Evolutionary conservation across 1,140 invertebrate species (phyloP).

Genomic region (Pissodes strobi): DNA sequence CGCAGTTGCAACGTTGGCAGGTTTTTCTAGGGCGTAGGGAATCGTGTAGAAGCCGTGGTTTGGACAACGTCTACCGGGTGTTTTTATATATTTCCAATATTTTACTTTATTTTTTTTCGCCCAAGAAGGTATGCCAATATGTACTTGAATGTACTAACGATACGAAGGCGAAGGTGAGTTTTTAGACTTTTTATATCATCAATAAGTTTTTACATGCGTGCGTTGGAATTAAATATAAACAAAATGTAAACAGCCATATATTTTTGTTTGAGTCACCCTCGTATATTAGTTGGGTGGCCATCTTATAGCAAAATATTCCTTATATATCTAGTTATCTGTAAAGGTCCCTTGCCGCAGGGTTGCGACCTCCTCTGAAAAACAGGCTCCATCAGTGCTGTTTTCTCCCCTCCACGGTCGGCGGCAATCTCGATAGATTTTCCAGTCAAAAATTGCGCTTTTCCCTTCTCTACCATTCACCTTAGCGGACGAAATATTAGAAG

Average conservation of each 20-base stretch:
- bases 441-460: not conserved
- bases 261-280: too few relatives aligned
- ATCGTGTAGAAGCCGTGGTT: not conserved
- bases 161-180: not conserved
- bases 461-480: too few relatives aligned
- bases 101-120: not conserved
- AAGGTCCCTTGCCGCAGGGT: not conserved
- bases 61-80: not conserved
- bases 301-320: not conserved
- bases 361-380: conserved; percentile 34
- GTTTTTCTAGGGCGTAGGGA: not conserved
- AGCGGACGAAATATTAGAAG: too few relatives aligned
- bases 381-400: conserved; percentile 28
- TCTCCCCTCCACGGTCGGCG: conserved; percentile 7
- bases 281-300: not conserved
- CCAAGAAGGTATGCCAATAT: too few relatives aligned
- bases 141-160: too few relatives aligned
- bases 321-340: not conserved
- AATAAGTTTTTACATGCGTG: too few relatives aligned
- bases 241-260: too few relatives aligned
- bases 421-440: not conserved
- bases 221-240: too few relatives aligned
- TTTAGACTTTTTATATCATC: not conserved
- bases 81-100: not conserved
- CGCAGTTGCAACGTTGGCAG: not conserved